Evolutionary conservation across 2,888 invertebrate genomes (phyloP), one percentile per base, ranked within the genome.

Genomic region (Eupithecia centaureata): DNA sequence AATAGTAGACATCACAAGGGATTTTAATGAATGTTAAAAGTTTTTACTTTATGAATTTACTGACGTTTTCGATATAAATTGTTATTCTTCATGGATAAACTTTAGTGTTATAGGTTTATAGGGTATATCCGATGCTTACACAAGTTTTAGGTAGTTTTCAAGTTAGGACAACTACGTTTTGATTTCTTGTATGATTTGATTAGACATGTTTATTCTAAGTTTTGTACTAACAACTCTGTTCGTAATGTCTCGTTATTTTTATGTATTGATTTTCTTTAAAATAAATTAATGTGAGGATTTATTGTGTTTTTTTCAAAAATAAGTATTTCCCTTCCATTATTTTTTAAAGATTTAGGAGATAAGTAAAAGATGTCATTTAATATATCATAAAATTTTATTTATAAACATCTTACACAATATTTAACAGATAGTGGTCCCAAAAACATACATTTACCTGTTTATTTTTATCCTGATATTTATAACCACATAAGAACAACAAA

Each of bases 231-330:
- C 86, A 83, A 77, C 77, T 61, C 66, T 82, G 82, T 85, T 83
- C 81, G 80, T 85, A 85, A 85, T 83, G 83, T 84, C 73, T 89
- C 88, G 88, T 89, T 86, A 87, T 87, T 90, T 89, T 86, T 90
- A 89, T 88, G 85, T 86, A 89, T 90, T 91, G 88, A 90, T 90
- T 91, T 91, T 87, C 82, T 87, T 92, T 91, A 85, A 82, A 89
- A 89, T 89, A 91, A 92, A 92, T 89, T 87, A 81, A 85, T 85
- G 75, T 86, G 83, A 83, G 83, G 78, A 84, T 78, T 12, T 13
- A 32, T 27, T 25, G 68, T 66, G 66, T 77, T 77, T 79, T 65
- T 68, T 67, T 77, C 69, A 15, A 54, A 5, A 2, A 7, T 35
- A 5, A 1, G 18, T 28, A 32, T 13, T n/a, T 5, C n/a, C 32